phyloP scores from a whole-genome alignment of 2,797 vertebrate genomes.

The Girardinus metallicus region DNA sequence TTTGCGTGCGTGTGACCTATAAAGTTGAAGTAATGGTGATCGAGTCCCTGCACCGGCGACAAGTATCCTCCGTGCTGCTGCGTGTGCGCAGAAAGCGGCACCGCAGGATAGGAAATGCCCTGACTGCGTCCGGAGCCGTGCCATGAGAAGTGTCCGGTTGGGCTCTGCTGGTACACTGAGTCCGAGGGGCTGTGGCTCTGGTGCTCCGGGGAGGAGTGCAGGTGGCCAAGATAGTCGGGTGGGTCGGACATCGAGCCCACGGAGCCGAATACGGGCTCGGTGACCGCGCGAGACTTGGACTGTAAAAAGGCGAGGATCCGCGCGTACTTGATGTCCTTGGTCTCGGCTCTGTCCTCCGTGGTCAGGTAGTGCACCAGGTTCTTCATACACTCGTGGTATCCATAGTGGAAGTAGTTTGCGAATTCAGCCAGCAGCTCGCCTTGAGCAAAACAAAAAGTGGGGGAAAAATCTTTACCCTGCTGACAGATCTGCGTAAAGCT shows the following conservation, averaged over 20 bases:
- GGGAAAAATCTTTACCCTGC: slow-evolving; percentile 12
- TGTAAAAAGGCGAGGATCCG: slow-evolving; percentile 97
- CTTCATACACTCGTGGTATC: slow-evolving; percentile 99
- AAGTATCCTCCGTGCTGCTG: slow-evolving; percentile 89
- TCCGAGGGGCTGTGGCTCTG: slow-evolving; percentile 84
- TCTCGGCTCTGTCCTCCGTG: slow-evolving; percentile 95
- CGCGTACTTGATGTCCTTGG: slow-evolving; percentile 97
- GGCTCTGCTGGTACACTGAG: slow-evolving; percentile 83
- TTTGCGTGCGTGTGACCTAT: slow-evolving; percentile 90
- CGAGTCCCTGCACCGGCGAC: slow-evolving; percentile 89
- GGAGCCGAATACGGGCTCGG: slow-evolving; percentile 87
- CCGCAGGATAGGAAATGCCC: slow-evolving; percentile 84
- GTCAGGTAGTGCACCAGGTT: slow-evolving; percentile 98
- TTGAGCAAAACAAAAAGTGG: slow-evolving; percentile 49
- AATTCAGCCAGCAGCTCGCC: slow-evolving; percentile 95
- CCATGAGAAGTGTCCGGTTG: slow-evolving; percentile 88
- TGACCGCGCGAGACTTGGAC: slow-evolving; percentile 89
- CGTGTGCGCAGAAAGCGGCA: slow-evolving; percentile 81
- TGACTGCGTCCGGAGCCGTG: slow-evolving; percentile 85
- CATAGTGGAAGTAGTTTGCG: slow-evolving; percentile 98
- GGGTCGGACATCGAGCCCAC: slow-evolving; percentile 84
- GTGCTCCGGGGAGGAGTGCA: slow-evolving; percentile 87
- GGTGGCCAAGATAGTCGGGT: slow-evolving; percentile 86
- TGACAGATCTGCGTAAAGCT: neutral
- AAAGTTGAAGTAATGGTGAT: slow-evolving; percentile 93